Percentiles rank a stretch among this genome's conserved stretches.
Evolutionary conservation across 2,888 invertebrate species (phyloP).

Genomic region (Syrphus vitripennis): DNA sequence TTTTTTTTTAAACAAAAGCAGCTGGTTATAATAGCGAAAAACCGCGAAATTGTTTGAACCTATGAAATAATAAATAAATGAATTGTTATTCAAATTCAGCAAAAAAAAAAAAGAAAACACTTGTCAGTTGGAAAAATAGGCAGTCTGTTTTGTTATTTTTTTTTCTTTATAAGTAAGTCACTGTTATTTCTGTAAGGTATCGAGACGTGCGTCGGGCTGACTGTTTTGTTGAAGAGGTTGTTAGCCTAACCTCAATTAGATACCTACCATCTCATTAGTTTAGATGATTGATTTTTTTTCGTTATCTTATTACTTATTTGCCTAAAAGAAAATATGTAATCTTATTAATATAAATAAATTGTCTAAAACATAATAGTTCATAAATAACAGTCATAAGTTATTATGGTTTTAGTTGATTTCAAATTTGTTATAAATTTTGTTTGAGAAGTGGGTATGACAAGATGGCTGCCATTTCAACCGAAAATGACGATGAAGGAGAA

Average conservation of each 20-base stretch:
- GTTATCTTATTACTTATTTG: no score
- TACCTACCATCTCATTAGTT: not conserved
- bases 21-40: constrained; percentile 20
- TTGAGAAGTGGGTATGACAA: not conserved
- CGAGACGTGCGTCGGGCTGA: not conserved
- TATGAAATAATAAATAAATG: not conserved
- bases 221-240: not conserved
- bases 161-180: not conserved
- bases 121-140: not conserved
- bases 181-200: not conserved
- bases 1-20: constrained; percentile 29
- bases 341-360: no score
- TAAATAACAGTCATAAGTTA: no score
- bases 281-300: no score
- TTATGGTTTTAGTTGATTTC: not conserved
- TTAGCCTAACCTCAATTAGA: constrained; percentile 61
- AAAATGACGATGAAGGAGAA: not conserved
- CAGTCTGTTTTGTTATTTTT: not conserved
- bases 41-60: constrained; percentile 25
- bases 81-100: not conserved
- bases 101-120: not conserved
- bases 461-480: not conserved
- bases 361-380: no score
- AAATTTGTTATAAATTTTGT: not conserved
- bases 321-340: no score